A percentile compares a stretch with the other conserved stretches of the same genome.
phyloP scores from a whole-genome alignment of 2,113 vertebrate genomes.

The Hemiprocne comata region DNA sequence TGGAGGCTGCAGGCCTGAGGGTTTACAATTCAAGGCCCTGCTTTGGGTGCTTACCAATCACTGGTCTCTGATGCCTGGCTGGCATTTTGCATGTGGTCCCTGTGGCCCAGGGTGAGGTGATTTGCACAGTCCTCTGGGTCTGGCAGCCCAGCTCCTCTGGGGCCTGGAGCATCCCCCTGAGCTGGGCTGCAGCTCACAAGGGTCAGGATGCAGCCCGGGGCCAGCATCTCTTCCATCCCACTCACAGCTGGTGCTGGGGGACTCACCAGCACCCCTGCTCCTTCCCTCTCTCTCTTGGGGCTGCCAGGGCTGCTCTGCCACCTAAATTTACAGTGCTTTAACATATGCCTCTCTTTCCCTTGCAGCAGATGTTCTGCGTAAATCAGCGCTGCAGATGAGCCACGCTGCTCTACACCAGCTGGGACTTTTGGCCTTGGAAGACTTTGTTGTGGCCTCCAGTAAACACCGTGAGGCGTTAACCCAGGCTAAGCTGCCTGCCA shows the following conservation, averaged over 20 bases:
- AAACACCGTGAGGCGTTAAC: fast-evolving
- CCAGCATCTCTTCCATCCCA: background rate
- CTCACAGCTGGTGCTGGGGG: background rate
- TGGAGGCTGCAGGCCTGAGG: background rate
- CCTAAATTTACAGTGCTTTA: background rate
- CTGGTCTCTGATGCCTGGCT: background rate
- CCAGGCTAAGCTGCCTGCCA: background rate
- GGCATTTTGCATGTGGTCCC: background rate
- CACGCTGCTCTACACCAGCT: background rate
- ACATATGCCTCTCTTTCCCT: background rate
- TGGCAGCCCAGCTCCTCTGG: background rate
- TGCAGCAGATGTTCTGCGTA: background rate
- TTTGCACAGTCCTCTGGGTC: background rate
- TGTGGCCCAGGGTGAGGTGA: background rate
- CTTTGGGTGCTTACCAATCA: fast-evolving
- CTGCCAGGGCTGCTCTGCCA: background rate
- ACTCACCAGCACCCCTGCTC: background rate
- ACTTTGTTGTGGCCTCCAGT: background rate
- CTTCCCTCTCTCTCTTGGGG: background rate
- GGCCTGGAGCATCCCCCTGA: fast-evolving
- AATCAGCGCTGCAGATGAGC: background rate
- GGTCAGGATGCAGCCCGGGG: background rate
- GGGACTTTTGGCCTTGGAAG: background rate
- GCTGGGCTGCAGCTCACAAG: fast-evolving
- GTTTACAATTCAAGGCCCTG: background rate